phyloP scores from a whole-genome alignment of 1,140 invertebrate species.

The Potamilus streckersoni region DNA sequence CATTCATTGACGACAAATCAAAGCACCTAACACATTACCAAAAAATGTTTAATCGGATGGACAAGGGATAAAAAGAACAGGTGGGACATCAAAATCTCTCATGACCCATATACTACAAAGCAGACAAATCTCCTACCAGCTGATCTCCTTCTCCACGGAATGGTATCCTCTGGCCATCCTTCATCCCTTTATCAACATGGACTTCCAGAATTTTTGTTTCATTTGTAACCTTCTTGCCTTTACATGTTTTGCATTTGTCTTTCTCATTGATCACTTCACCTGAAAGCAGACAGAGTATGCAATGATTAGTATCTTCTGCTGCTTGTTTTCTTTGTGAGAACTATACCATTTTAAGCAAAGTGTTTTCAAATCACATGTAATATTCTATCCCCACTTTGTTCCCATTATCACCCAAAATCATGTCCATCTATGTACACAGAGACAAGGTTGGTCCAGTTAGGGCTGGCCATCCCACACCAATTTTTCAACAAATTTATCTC shows the following conservation, averaged over 20 bases:
- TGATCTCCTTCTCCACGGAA: conserved; percentile 98
- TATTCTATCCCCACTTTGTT: not conserved
- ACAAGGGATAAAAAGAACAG: no score
- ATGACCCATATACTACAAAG: not conserved
- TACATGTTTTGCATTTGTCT: conserved; percentile 86
- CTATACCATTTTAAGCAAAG: not conserved
- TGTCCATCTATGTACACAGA: not conserved
- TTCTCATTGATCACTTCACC: conserved; percentile 80
- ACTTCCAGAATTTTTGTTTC: conserved; percentile 98
- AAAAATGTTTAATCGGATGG: no score
- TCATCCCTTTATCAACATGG: conserved; percentile 98
- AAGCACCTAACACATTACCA: no score
- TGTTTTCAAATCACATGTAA: not conserved
- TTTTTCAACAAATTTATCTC: no score
- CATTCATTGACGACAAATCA: no score
- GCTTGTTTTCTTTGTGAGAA: not conserved
- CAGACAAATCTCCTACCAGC: conserved; percentile 64
- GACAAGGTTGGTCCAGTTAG: not conserved
- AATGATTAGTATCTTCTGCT: not conserved
- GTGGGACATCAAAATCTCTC: no score
- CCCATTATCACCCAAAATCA: not conserved
- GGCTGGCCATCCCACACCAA: not conserved
- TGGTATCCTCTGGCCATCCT: conserved; percentile 94
- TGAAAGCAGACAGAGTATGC: conserved; percentile 28
- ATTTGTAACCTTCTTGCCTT: conserved; percentile 90